Conservation (phyloP, 2,113 vertebrate species). For the Zingel zingel region DNA sequence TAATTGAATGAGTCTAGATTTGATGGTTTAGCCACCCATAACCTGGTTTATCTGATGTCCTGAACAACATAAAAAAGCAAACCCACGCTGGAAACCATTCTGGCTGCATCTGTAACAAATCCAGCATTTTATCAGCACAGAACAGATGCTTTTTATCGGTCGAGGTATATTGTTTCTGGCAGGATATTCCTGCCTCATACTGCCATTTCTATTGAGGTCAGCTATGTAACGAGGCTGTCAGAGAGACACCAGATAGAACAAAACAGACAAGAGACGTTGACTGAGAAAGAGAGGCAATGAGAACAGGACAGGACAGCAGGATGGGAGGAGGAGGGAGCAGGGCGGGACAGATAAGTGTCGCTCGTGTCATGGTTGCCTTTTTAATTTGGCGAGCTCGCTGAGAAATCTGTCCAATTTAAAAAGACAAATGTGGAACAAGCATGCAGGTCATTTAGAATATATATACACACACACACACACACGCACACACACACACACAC, state of each 20-base stretch:
- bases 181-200: slow-evolving; percentile 28
- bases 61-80: slow-evolving; percentile 16
- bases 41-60: slow-evolving; percentile 22
- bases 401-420: slow-evolving; percentile 76
- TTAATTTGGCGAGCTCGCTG: slow-evolving; percentile 59
- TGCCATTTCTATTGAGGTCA: slow-evolving; percentile 63
- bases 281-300: slow-evolving; percentile 24
- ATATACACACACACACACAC: slow-evolving; percentile 28
- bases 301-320: slow-evolving; percentile 19
- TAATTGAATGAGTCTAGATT: slow-evolving; percentile 14
- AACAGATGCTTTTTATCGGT: slow-evolving; percentile 58
- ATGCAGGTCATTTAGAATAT: slow-evolving; percentile 59
- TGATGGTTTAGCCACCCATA: slow-evolving; percentile 10
- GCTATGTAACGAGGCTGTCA: slow-evolving; percentile 55
- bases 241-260: slow-evolving; percentile 42
- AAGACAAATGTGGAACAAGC: slow-evolving; percentile 69
- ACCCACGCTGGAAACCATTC: not conserved
- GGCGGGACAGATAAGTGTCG: slow-evolving; percentile 35
- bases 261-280: slow-evolving; percentile 49
- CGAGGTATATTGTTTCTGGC: slow-evolving; percentile 47
- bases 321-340: slow-evolving; percentile 21
- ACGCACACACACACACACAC: slow-evolving; percentile 17
- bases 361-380: slow-evolving; percentile 59
- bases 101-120: slow-evolving; percentile 44
- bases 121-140: slow-evolving; percentile 42